Evolutionary conservation across 2,888 invertebrate genomes (phyloP).

Genomic region (Limnephilus marmoratus): DNA sequence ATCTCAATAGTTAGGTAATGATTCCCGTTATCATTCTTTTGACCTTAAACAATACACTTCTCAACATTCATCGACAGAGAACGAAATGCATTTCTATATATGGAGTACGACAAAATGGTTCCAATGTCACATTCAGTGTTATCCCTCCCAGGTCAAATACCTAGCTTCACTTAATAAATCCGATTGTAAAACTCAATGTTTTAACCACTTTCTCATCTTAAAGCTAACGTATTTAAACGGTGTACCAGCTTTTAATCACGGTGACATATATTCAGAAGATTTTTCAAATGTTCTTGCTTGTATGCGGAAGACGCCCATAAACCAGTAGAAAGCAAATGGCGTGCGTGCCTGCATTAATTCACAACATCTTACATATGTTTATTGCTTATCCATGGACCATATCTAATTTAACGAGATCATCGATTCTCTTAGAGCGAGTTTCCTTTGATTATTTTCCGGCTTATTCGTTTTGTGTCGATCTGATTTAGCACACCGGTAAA

Average conservation of each 20-base stretch:
- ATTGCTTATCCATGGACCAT: conserved; percentile 7
- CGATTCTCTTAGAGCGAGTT: neutral
- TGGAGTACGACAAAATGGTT: neutral
- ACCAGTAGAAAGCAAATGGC: conserved; percentile 6
- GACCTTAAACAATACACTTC: neutral
- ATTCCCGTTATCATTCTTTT: neutral
- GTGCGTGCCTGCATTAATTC: neutral
- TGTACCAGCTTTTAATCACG: neutral
- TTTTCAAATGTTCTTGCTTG: neutral
- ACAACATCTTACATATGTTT: conserved; percentile 4
- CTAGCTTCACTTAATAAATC: neutral
- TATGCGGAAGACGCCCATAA: conserved; percentile 26
- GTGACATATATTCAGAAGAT: conserved; percentile 5
- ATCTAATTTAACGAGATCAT: conserved; percentile 31
- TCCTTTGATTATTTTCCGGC: neutral
- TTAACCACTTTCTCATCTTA: conserved; percentile 11
- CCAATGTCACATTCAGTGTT: neutral
- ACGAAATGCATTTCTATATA: neutral
- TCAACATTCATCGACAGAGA: neutral
- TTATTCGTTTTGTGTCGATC: neutral
- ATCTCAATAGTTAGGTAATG: no score
- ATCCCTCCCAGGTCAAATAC: neutral
- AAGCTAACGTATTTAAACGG: neutral
- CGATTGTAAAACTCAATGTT: neutral
- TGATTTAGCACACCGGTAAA: neutral